These are phyloP conservation scores for Orycteropus afer DNA, from an alignment of 2,113 vertebrate genomes.

Conservation along the genomic window DNA sequence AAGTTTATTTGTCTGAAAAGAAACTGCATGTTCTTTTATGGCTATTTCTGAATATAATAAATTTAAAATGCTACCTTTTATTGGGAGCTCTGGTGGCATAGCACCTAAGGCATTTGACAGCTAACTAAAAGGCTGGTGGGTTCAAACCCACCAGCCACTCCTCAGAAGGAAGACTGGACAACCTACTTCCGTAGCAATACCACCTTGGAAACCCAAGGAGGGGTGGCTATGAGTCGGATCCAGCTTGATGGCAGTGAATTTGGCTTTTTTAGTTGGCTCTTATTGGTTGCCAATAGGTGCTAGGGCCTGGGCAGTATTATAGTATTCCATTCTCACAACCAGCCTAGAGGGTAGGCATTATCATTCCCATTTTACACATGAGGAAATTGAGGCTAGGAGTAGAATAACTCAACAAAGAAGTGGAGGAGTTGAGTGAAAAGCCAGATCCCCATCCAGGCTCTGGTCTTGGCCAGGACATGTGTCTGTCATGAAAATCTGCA, in stretches of 20 bases:
- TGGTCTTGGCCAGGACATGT: neutral
- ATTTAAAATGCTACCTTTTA: neutral
- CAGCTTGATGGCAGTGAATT: too few relatives aligned
- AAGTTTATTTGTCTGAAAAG: conserved; percentile 33
- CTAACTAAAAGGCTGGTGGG: too few relatives aligned
- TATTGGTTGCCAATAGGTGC: neutral
- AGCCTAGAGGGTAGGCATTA: neutral
- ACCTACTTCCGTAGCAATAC: too few relatives aligned
- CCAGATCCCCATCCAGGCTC: neutral
- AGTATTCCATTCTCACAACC: neutral
- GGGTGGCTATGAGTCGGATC: too few relatives aligned
- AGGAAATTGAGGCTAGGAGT: neutral
- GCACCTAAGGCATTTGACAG: too few relatives aligned
- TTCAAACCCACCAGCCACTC: too few relatives aligned
- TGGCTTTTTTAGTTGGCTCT: too few relatives aligned
- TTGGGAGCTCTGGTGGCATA: too few relatives aligned
- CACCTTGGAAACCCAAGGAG: too few relatives aligned
- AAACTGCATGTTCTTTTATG: neutral
- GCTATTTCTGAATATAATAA: neutral
- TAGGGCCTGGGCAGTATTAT: neutral
- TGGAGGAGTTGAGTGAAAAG: neutral
- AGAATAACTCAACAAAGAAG: neutral
- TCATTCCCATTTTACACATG: neutral
- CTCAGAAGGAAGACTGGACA: too few relatives aligned
- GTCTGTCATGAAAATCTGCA: neutral